Conservation (phyloP, 1,140 invertebrate species). For the Drosophila pallidifrons region DNA sequence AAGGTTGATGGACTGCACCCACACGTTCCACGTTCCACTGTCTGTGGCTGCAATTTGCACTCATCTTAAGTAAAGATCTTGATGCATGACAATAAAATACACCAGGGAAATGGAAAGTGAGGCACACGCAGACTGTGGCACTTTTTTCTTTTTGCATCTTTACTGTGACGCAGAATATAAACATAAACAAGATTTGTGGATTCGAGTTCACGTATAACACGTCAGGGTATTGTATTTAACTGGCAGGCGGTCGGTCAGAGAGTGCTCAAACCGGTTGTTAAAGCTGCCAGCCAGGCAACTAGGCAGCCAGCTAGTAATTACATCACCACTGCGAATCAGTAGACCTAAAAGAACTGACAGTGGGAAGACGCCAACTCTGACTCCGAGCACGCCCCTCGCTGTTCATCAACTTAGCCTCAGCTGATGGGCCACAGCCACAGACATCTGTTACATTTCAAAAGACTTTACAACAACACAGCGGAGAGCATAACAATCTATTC, state of each 20-base stretch:
- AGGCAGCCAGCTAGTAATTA: conserved; percentile 68
- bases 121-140: conserved; percentile 1
- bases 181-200: conserved; percentile 48
- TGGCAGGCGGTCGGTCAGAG: conserved; percentile 15
- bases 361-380: conserved; percentile 17
- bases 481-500: conserved; percentile 1
- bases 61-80: conserved; percentile 52
- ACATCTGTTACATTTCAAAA: conserved; percentile 68
- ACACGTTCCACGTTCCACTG: conserved; percentile 21
- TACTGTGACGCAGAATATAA: conserved; percentile 43
- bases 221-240: conserved; percentile 43
- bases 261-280: conserved; percentile 68
- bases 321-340: conserved; percentile 55
- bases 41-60: conserved; percentile 59
- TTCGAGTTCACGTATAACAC: conserved; percentile 12
- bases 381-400: conserved; percentile 19
- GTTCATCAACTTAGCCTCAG: neutral
- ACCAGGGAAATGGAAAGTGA: conserved; percentile 66
- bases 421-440: conserved; percentile 1
- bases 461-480: conserved; percentile 17
- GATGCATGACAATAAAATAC: conserved; percentile 41
- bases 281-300: conserved; percentile 52
- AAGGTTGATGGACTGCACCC: conserved; percentile 49
- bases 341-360: conserved; percentile 24
- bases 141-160: neutral